Evolutionary conservation across 2,113 vertebrate species (phyloP).

Genomic region (Pelvicachromis taeniatus): DNA sequence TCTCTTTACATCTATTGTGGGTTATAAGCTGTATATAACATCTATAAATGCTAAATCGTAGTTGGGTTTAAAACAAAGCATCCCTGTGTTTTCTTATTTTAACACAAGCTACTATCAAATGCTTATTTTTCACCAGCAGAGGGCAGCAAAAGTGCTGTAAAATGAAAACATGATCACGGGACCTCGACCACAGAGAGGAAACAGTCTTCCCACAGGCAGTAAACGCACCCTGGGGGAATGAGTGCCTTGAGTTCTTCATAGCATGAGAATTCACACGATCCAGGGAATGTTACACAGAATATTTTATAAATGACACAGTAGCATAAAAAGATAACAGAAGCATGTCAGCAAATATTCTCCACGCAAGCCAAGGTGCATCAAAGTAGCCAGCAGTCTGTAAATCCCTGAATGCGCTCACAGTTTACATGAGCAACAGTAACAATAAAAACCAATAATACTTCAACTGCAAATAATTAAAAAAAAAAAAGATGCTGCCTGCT

Average conservation of each 20-base stretch:
- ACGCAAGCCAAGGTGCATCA: constrained; percentile 27
- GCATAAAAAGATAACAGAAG: constrained; percentile 27
- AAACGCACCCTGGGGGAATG: not conserved
- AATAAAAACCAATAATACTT: not conserved
- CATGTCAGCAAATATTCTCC: not conserved
- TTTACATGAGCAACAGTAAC: constrained; percentile 22
- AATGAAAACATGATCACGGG: not conserved
- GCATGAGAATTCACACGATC: constrained; percentile 4
- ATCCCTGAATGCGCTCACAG: constrained; percentile 52
- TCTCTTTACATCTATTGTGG: not conserved
- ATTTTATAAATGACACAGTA: constrained; percentile 21
- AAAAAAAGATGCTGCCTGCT: not conserved
- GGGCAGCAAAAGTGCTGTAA: constrained; percentile 30
- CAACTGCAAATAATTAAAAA: not conserved
- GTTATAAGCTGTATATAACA: not conserved
- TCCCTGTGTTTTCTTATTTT: not conserved
- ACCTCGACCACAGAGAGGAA: not conserved
- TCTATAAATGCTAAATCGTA: not conserved
- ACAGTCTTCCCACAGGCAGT: not conserved
- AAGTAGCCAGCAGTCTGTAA: constrained; percentile 6
- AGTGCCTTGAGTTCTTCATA: not conserved
- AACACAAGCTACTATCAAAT: not conserved
- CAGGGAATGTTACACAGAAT: not conserved
- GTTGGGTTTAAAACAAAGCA: not conserved
- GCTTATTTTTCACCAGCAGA: constrained; percentile 31